Percentiles rank a stretch among this genome's conserved stretches.
These are phyloP conservation scores for Sceloporus tristichus DNA, from an alignment of 2,113 vertebrate genomes.

Conservation along the genomic window DNA sequence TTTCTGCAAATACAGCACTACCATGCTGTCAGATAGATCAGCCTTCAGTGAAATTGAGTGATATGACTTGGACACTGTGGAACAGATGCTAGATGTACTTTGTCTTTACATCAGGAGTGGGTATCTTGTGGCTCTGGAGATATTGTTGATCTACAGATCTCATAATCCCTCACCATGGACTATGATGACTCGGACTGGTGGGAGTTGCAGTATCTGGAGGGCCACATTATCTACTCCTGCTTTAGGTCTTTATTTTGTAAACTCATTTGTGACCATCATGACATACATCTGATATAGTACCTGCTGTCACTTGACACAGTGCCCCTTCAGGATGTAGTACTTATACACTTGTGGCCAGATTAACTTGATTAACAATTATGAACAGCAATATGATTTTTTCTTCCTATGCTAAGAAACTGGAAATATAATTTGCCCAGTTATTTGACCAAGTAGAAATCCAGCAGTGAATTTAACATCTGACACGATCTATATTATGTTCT, in stretches of 20 bases:
- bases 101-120: conserved; percentile 26
- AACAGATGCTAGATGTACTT: conserved; percentile 56
- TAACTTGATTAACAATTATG: conserved; percentile 52
- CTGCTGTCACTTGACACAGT: background rate
- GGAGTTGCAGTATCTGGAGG: background rate
- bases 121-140: background rate
- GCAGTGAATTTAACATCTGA: conserved; percentile 54
- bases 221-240: background rate
- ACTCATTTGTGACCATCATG: conserved; percentile 48
- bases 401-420: conserved; percentile 31
- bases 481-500: conserved; percentile 48
- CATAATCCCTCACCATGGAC: background rate
- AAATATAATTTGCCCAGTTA: conserved; percentile 10
- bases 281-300: conserved; percentile 22
- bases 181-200: background rate
- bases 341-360: conserved; percentile 28
- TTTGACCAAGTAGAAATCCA: conserved; percentile 15
- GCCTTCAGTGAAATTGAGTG: conserved; percentile 60
- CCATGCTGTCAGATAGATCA: conserved; percentile 72
- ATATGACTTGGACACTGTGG: conserved; percentile 63
- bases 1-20: conserved; percentile 82
- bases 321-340: background rate
- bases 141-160: background rate
- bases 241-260: conserved; percentile 59
- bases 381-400: conserved; percentile 31